Base-by-base conservation (phyloP, 2,888 invertebrate species). In the Drosophila kanekoi region DNA sequence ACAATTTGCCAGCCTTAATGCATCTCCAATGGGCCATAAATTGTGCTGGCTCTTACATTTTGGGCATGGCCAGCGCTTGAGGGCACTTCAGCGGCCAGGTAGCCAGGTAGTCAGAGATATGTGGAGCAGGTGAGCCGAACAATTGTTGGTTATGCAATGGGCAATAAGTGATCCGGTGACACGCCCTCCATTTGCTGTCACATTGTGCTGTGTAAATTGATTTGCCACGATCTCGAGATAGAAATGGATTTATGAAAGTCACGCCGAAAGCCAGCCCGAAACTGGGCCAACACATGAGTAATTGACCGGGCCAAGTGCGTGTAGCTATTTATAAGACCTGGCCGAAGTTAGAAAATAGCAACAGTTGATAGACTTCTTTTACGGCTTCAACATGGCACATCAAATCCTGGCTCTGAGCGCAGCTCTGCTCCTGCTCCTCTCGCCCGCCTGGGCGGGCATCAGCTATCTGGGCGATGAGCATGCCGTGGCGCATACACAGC, bases 401-500 rank as follows among this genome's bases (percentile, higher is more conserved):
- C 90, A 92, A 94, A 92, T 94, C 76, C 89, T 95, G 77, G 91
- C 94, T 59, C 91, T 95, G 88, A 92, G 93, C 89, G 93, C 94
- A 90, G 92, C 93, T 11, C 56, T 87, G 5, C 35, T 84, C 51
- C 47, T 85, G 9, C 49, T 28, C 0, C 28, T 28, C 8, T 94
- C 94, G 82, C 93, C 93, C 74, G 94, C 94, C 86, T 93, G 93
- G 89, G 95, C 95, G 61, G 95, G 95, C 73, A 90, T 93, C 2
- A 49, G 72, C 16, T 81, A 83, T 32, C 23, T 69, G 59, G 72
- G 56, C 13, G 76, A 85, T 11, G 83, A 77, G 38, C 89, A 90
- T 32, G 87, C 90, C 8, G 84, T 91, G 28, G 93, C 94, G 77
- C 81, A 93, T 69, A 91, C 93, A 52, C 93, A 94, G 60, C 93